Conservation (phyloP, 2,888 invertebrate genomes). For the Macaria liturata region DNA sequence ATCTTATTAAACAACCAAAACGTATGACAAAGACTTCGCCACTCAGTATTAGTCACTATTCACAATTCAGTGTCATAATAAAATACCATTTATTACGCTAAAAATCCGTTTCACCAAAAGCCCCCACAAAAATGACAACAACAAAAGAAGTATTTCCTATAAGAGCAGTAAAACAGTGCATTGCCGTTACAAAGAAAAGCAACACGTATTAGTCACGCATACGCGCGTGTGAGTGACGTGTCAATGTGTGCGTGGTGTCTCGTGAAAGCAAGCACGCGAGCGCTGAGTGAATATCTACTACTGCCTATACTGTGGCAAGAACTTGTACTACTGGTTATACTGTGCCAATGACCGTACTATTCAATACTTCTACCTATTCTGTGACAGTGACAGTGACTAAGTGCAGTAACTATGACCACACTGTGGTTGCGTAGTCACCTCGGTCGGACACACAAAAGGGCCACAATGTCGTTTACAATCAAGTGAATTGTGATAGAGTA, state of each 20-base stretch:
- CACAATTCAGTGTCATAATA: no score
- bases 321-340: slow-evolving; percentile 1
- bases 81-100: no score
- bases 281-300: slow-evolving; percentile 43
- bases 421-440: background rate
- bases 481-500: no score
- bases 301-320: slow-evolving; percentile 5
- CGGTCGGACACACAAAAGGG: no score
- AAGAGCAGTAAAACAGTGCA: slow-evolving; percentile 17
- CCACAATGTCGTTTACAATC: no score
- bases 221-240: slow-evolving; percentile 22
- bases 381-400: background rate
- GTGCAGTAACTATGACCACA: background rate
- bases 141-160: no score
- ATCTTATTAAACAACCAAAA: background rate
- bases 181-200: slow-evolving; percentile 35
- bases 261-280: slow-evolving; percentile 57
- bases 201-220: slow-evolving; percentile 29
- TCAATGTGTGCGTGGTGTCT: slow-evolving; percentile 24
- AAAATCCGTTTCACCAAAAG: no score
- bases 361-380: background rate
- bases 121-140: no score
- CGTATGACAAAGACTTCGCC: background rate
- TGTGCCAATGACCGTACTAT: background rate
- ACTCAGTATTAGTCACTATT: no score